phyloP scores from a whole-genome alignment of 2,113 vertebrate genomes.

The Chroicocephalus ridibundus region DNA sequence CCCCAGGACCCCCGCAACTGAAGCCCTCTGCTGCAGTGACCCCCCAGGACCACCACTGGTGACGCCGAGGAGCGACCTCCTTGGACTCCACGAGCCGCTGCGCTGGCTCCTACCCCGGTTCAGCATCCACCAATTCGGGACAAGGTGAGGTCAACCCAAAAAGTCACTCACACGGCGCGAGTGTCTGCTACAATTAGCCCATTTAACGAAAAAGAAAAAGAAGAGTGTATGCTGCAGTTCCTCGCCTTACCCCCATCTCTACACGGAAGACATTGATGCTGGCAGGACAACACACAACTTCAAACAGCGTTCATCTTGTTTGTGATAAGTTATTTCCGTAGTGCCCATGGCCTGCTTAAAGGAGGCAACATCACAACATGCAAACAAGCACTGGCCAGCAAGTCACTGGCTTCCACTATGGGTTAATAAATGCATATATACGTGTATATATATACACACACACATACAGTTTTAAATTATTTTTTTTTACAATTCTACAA shows the following conservation, averaged over 20 bases:
- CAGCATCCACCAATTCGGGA: rapidly evolving
- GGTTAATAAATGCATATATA: not conserved
- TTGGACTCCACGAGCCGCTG: rapidly evolving
- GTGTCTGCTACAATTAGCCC: not conserved
- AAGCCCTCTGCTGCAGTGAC: rapidly evolving
- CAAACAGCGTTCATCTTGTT: rapidly evolving
- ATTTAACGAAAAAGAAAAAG: not conserved
- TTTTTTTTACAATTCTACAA: not conserved
- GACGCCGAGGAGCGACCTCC: not conserved
- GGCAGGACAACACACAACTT: not conserved
- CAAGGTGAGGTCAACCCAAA: not conserved
- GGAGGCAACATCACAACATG: not conserved
- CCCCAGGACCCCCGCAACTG: too few species aligned
- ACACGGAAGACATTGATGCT: rapidly evolving
- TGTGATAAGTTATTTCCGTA: rapidly evolving
- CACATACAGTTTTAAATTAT: too few species aligned
- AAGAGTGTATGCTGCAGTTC: not conserved
- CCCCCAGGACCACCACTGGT: not conserved
- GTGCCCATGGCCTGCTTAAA: rapidly evolving
- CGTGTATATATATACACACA: not conserved
- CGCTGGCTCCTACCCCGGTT: rapidly evolving
- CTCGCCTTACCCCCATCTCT: not conserved
- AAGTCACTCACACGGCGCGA: not conserved
- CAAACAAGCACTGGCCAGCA: not conserved
- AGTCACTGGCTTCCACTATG: not conserved